These are phyloP conservation scores for Sesamia inferens DNA, from an alignment of 2,888 invertebrate genomes.

Conservation along the genomic window DNA sequence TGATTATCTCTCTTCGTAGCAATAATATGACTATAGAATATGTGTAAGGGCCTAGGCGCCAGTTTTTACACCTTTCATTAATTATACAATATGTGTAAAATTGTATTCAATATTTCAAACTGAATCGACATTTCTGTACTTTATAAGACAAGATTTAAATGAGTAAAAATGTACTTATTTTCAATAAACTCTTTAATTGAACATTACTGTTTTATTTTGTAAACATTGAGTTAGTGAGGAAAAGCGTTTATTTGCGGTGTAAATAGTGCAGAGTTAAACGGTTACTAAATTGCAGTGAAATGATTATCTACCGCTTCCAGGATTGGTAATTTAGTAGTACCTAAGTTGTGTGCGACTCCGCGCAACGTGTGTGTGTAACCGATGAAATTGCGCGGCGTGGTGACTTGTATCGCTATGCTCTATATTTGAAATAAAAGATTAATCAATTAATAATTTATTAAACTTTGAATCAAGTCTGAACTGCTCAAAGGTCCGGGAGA, in stretches of 20 bases:
- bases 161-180: conserved; percentile 47
- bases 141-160: conserved; percentile 58
- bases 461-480: too few relatives aligned
- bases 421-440: too few relatives aligned
- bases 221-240: neutral
- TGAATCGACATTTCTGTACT: conserved; percentile 45
- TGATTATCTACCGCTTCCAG: too few relatives aligned
- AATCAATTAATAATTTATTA: too few relatives aligned
- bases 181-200: conserved; percentile 50
- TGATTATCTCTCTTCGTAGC: conserved; percentile 7
- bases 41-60: neutral
- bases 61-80: conserved; percentile 19
- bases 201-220: conserved; percentile 22
- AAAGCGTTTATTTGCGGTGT: neutral
- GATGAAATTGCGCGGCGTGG: too few relatives aligned
- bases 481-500: too few relatives aligned
- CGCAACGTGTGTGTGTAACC: too few relatives aligned
- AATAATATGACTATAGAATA: conserved; percentile 1
- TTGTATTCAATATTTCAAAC: conserved; percentile 39
- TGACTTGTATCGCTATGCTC: too few relatives aligned
- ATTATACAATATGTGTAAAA: conserved; percentile 26
- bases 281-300: too few relatives aligned
- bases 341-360: too few relatives aligned
- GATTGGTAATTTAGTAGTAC: too few relatives aligned
- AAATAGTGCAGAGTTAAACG: neutral